Percentiles rank a stretch among this genome's conserved stretches.
These are phyloP conservation scores for Torymus texanus DNA, from an alignment of 2,888 invertebrate genomes.

Conservation along the genomic window DNA sequence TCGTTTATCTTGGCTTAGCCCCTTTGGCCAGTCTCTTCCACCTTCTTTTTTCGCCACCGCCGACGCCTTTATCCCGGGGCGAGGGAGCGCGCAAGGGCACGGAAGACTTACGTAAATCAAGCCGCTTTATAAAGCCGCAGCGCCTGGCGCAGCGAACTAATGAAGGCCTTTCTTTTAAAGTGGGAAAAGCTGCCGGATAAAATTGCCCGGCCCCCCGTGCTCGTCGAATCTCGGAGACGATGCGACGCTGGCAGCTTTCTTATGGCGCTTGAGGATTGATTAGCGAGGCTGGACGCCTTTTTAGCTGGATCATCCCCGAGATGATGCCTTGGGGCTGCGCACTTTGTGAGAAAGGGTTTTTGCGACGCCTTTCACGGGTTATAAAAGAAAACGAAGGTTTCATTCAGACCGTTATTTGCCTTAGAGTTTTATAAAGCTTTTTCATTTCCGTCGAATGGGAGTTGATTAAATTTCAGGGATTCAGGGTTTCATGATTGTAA, in stretches of 20 bases:
- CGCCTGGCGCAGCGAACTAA: constrained; percentile 33
- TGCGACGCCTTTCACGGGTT: no score
- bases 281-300: neutral
- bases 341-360: no score
- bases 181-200: constrained; percentile 30
- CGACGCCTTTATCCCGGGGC: constrained; percentile 3
- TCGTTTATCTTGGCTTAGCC: constrained; percentile 55
- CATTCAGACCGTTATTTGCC: no score
- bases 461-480: no score
- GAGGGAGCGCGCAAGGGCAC: neutral
- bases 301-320: no score
- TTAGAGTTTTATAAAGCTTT: no score
- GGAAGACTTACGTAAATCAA: constrained; percentile 53
- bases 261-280: constrained; percentile 13
- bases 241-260: no score
- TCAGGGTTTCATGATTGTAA: no score
- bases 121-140: constrained; percentile 39
- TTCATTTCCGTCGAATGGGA: no score
- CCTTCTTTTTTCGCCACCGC: neutral
- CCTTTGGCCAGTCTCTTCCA: neutral
- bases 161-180: constrained; percentile 48
- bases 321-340: no score
- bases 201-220: constrained; percentile 29
- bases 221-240: neutral
- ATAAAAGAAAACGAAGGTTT: no score